phyloP scores from a whole-genome alignment of 2,113 vertebrate genomes.

The Lathamus discolor region DNA sequence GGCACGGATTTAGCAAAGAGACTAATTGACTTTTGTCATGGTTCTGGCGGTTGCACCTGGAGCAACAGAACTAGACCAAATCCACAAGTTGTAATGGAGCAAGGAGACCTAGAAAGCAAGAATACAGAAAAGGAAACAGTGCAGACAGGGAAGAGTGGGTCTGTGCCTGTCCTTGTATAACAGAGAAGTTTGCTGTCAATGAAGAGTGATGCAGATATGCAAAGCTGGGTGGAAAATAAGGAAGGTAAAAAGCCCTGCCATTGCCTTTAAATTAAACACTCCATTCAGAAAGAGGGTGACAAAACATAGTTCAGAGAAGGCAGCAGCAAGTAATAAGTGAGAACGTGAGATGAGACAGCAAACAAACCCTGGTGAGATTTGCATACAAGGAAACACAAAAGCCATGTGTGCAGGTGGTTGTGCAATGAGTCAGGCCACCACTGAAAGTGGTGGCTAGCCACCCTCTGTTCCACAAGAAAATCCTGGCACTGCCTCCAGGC shows the following conservation, averaged over 20 bases:
- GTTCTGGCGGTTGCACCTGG: neutral
- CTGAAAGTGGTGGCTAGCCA: neutral
- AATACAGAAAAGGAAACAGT: conserved; percentile 14
- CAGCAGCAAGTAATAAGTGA: neutral
- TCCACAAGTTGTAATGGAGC: neutral
- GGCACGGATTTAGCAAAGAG: neutral
- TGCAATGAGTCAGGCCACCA: fast-evolving
- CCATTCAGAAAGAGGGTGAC: neutral
- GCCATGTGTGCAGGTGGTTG: neutral
- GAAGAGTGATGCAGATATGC: fast-evolving
- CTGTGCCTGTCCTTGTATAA: neutral
- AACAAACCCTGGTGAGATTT: neutral
- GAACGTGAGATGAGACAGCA: neutral
- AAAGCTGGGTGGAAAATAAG: neutral
- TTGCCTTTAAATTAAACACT: neutral
- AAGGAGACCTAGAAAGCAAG: conserved; percentile 45
- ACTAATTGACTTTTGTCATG: neutral
- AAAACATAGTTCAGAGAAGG: neutral
- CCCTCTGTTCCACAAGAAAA: neutral
- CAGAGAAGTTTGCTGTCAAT: fast-evolving
- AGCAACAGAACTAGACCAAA: neutral
- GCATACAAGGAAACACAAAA: neutral
- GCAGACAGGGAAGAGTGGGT: neutral
- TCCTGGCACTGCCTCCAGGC: fast-evolving
- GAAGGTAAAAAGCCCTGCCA: neutral